Conservation (phyloP, 92 coral and sea anemone species). For the Isaurus tuberculatus region DNA sequence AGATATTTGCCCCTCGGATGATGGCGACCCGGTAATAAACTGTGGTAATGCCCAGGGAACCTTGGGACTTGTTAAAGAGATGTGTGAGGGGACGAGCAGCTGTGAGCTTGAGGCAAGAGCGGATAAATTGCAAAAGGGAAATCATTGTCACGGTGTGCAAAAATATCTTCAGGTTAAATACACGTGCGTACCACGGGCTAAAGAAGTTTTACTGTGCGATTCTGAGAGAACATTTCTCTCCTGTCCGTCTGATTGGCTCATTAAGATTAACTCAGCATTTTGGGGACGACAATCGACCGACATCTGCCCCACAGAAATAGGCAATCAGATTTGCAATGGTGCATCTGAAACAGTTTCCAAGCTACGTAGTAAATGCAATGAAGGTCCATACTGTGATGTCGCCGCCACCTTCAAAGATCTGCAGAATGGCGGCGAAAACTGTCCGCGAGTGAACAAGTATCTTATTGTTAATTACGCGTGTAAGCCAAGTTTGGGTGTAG, state of each 20-base stretch:
- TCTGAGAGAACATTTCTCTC: slow-evolving; percentile 78
- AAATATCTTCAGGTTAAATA: slow-evolving; percentile 90
- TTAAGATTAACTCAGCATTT: slow-evolving; percentile 89
- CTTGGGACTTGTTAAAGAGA: slow-evolving; percentile 81
- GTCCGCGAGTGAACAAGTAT: slow-evolving; percentile 79
- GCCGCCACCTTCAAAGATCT: slow-evolving; percentile 72
- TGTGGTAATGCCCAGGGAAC: slow-evolving; percentile 86
- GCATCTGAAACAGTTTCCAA: slow-evolving; percentile 91
- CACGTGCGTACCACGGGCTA: slow-evolving; percentile 93
- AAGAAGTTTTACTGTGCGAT: slow-evolving; percentile 84
- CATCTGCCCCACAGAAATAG: slow-evolving; percentile 77
- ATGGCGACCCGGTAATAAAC: slow-evolving; percentile 86
- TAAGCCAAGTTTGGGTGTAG: slow-evolving; percentile 72
- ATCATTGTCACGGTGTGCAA: slow-evolving; percentile 89
- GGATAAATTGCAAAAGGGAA: slow-evolving; percentile 77
- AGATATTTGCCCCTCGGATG: slow-evolving; percentile 95
- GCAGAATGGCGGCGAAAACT: slow-evolving; percentile 90
- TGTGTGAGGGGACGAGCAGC: slow-evolving; percentile 96
- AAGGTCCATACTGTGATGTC: slow-evolving; percentile 73
- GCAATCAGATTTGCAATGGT: slow-evolving; percentile 68
- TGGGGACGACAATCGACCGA: slow-evolving; percentile 78
- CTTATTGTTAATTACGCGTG: slow-evolving; percentile 79
- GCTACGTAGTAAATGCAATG: slow-evolving; percentile 79
- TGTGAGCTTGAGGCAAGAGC: slow-evolving; percentile 93
- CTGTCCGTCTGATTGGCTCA: slow-evolving; percentile 93